Base-by-base conservation (phyloP, 1,140 invertebrate genomes). In the Coenobita brevimanus region DNA sequence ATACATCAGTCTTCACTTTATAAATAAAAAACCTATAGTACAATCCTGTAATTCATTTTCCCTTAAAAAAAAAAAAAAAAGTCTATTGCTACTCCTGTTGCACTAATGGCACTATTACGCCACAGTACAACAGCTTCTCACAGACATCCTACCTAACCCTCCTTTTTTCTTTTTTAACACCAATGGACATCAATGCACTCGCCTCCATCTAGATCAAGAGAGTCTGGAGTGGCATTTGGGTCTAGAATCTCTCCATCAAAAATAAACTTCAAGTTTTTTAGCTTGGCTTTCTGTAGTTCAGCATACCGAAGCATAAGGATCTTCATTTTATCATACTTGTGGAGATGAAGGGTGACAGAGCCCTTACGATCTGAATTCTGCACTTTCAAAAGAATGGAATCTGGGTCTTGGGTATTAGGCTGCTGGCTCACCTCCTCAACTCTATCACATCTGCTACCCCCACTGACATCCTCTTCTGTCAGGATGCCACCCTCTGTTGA, bases 241-340 rank as follows among this genome's bases (percentile, higher is more conserved):
- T 89, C 41, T 15, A 92, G 57, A 21, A 57, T 57, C 73, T 92
- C 92, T 6, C 92, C 92, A 87, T 92, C 92, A 85, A 92, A 92
- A 62, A 90, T 69, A 73, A 92, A 92, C 46, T 87, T 89, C 2
- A 92, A 71, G 13, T 91, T 83, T 27, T 88, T 67, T 10, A 91
- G 3, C 54, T 76, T 57, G n/a, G 89, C 30, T 24, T 88, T 71
- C 43, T 79, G 54, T n/a, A 88, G 33, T 30, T 91, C 69, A 15
- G 91, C 91, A 84, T 91, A 92, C 60, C 89, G 88, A 38, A 89
- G 33, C 91, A 92, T 92, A 10, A 92, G 64, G 1, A 89, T 76
- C 4, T 41, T 79, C 90, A 92, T 91, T 30, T 84, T 76, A 10
- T 91, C 82, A 24, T 64, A 73, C 50, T 90, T 88, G 30, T 73